Base-by-base conservation (phyloP, 2,888 invertebrate genomes). In the Drosophila tanythrix region DNA sequence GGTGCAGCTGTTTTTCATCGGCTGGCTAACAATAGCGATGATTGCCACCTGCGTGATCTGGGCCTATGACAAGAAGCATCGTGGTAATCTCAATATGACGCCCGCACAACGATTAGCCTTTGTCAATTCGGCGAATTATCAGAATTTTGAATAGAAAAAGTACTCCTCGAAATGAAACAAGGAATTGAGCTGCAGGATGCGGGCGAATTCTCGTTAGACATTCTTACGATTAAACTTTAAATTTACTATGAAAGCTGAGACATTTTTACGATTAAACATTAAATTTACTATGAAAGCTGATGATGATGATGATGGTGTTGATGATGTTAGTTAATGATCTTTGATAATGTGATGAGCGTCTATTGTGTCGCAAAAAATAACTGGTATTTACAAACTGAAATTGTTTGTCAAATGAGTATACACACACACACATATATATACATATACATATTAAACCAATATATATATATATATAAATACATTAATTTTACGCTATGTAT, bases 1-100 rank as follows among this genome's bases (percentile, higher is more conserved):
- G 94, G 94, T 99, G 76, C 98, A 99, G 94, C 95, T 98, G 83
- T 99, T 99, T 94, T 99, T 99, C 94, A 94, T 98, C 69, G 95
- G 95, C 59, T 98, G 97, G 94, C 94, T 99, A 3, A 95, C 95
- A 92, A 93, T 97, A 87, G 95, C 97, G 0, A 92, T 98, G 65
- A 93, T 97, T 76, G 94, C 96, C 21, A 95, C 96, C 15, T 94
- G 96, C 55, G 93, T 96, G 18, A 95, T 98, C 81, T 97, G 96
- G 94, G 94, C 96, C 36, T 93, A 96, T 72, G 96, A 98, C 91
- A 94, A 94, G 27, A 94, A 94, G 59, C 94, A 93, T 56, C 94
- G 94, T 76, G 96, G 96, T 67, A 94, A 95, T 81, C 94, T 97
- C 3, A 97, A 97, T 90, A 95, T 97, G 95, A 95, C 96, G 31